phyloP scores from a whole-genome alignment of 2,888 invertebrate genomes.

The Gari tellinella region DNA sequence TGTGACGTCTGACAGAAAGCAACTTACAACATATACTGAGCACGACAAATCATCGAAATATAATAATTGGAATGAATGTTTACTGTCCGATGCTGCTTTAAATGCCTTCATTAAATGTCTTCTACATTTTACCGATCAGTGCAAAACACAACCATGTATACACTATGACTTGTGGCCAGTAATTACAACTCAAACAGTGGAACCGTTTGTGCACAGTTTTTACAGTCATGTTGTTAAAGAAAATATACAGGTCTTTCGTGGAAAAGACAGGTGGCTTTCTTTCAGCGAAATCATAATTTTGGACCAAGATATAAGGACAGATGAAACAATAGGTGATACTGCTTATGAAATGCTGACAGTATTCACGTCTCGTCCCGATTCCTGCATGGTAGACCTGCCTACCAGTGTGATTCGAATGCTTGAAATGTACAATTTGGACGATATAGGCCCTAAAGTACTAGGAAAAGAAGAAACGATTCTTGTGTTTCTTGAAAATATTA shows the following conservation, averaged over 20 bases:
- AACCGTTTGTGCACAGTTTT: constrained; percentile 19
- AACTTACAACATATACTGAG: constrained; percentile 66
- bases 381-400: constrained; percentile 31
- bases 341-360: constrained; percentile 20
- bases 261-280: constrained; percentile 14
- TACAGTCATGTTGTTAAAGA: constrained; percentile 14
- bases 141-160: not conserved
- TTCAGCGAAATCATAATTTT: constrained; percentile 40
- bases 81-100: constrained; percentile 49
- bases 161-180: constrained; percentile 12
- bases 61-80: constrained; percentile 52
- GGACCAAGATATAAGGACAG: constrained; percentile 21
- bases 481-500: constrained; percentile 14
- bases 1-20: constrained; percentile 75
- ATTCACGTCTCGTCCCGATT: constrained; percentile 1
- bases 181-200: not conserved
- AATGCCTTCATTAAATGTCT: constrained; percentile 50
- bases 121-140: constrained; percentile 5
- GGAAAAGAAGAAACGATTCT: constrained; percentile 7
- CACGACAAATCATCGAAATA: constrained; percentile 70
- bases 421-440: not conserved
- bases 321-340: constrained; percentile 29
- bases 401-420: not conserved
- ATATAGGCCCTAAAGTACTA: not conserved
- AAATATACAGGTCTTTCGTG: constrained; percentile 32